Conservation (phyloP, 1,140 invertebrate genomes). For the Drosophila yakuba region DNA sequence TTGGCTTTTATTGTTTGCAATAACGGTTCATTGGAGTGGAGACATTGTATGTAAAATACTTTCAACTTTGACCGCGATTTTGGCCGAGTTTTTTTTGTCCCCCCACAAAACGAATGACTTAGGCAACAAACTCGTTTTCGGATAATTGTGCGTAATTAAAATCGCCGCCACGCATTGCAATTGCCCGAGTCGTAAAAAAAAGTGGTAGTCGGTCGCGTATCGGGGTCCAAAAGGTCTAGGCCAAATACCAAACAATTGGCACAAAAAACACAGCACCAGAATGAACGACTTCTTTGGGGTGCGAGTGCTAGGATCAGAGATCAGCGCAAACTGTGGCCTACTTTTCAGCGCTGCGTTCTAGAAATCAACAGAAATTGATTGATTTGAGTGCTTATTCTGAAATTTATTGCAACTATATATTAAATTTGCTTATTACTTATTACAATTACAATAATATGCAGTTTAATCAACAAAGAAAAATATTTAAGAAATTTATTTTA, state of each 20-base stretch:
- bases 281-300: background rate
- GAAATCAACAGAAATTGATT: too few relatives aligned
- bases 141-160: slow-evolving; percentile 50
- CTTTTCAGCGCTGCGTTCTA: background rate
- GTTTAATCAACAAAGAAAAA: too few relatives aligned
- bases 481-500: too few relatives aligned
- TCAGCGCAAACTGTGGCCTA: background rate
- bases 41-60: slow-evolving; percentile 46
- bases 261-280: background rate
- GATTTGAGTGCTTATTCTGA: too few relatives aligned
- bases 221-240: slow-evolving; percentile 27
- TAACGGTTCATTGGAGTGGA: slow-evolving; percentile 33
- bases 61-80: slow-evolving; percentile 75
- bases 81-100: slow-evolving; percentile 7
- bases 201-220: slow-evolving; percentile 2
- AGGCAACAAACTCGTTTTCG: slow-evolving; percentile 72
- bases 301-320: background rate
- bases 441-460: too few relatives aligned
- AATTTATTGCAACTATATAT: too few relatives aligned
- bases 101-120: slow-evolving; percentile 66
- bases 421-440: too few relatives aligned
- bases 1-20: slow-evolving; percentile 12
- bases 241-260: slow-evolving; percentile 4
- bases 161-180: slow-evolving; percentile 40
- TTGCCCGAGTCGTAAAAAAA: slow-evolving; percentile 20